phyloP scores from a whole-genome alignment of 1,140 invertebrate species.

The Magallana angulata region DNA sequence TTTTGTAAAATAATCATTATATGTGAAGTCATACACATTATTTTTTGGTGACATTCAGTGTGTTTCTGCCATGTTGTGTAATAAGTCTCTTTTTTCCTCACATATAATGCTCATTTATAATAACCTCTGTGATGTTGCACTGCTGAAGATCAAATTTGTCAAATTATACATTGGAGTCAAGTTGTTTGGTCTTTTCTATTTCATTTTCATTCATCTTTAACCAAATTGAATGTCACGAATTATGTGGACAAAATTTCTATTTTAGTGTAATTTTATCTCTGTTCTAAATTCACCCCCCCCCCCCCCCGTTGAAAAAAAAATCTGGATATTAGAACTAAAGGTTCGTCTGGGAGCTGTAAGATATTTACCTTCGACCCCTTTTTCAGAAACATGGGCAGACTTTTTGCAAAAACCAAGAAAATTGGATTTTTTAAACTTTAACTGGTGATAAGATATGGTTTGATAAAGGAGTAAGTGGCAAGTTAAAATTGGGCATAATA shows the following conservation, averaged over 20 bases:
- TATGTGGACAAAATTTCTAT: too few relatives aligned
- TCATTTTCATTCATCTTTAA: too few relatives aligned
- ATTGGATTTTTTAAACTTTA: not conserved
- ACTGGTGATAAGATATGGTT: not conserved
- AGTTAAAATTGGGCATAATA: conserved; percentile 6
- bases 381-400: too few relatives aligned
- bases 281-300: too few relatives aligned
- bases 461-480: not conserved
- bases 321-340: too few relatives aligned
- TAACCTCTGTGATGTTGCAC: not conserved
- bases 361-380: too few relatives aligned
- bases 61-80: not conserved
- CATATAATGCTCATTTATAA: conserved; percentile 2
- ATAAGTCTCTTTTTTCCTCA: not conserved
- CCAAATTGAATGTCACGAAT: too few relatives aligned
- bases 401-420: not conserved
- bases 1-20: not conserved
- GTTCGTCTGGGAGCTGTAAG: too few relatives aligned
- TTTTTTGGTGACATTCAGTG: not conserved
- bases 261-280: too few relatives aligned
- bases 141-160: conserved; percentile 1
- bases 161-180: not conserved
- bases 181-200: too few relatives aligned
- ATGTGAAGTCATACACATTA: not conserved
- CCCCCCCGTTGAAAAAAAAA: too few relatives aligned